Evolutionary conservation across 2,113 vertebrate species (phyloP).

Genomic region (Thunnus thynnus): DNA sequence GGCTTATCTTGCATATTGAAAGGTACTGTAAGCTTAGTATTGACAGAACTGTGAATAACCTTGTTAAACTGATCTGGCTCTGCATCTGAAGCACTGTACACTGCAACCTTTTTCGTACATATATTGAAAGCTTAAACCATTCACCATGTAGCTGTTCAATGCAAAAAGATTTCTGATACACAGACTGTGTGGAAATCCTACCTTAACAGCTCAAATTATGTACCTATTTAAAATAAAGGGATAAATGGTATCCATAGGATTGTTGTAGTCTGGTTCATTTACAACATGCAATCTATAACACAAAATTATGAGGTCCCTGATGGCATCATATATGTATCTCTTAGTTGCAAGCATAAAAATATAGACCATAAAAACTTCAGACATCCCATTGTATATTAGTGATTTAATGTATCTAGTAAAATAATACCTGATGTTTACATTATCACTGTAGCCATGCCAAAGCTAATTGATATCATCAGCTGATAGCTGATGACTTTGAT

Average conservation of each 20-base stretch:
- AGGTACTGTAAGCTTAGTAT: conserved; percentile 47
- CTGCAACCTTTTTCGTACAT: conserved; percentile 30
- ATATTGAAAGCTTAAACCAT: conserved; percentile 36
- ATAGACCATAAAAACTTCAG: too few relatives aligned
- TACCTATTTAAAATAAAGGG: too few relatives aligned
- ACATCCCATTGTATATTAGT: too few relatives aligned
- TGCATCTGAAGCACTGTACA: conserved; percentile 25
- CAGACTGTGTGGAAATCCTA: background rate
- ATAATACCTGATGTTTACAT: background rate
- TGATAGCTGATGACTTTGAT: background rate
- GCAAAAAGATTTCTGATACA: background rate
- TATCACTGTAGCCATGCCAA: background rate
- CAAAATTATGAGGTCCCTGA: too few relatives aligned
- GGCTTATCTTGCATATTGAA: conserved; percentile 66
- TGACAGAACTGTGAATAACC: conserved; percentile 65
- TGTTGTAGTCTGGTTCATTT: too few relatives aligned
- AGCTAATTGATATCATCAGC: background rate
- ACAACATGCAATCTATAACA: too few relatives aligned
- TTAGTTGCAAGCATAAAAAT: too few relatives aligned
- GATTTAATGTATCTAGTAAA: too few relatives aligned
- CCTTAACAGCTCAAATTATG: background rate
- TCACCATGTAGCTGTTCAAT: background rate
- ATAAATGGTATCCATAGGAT: too few relatives aligned
- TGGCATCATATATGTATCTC: too few relatives aligned
- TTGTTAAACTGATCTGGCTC: conserved; percentile 46